phyloP scores from a whole-genome alignment of 2,888 invertebrate genomes.

The Ischnus inquisitorius region DNA sequence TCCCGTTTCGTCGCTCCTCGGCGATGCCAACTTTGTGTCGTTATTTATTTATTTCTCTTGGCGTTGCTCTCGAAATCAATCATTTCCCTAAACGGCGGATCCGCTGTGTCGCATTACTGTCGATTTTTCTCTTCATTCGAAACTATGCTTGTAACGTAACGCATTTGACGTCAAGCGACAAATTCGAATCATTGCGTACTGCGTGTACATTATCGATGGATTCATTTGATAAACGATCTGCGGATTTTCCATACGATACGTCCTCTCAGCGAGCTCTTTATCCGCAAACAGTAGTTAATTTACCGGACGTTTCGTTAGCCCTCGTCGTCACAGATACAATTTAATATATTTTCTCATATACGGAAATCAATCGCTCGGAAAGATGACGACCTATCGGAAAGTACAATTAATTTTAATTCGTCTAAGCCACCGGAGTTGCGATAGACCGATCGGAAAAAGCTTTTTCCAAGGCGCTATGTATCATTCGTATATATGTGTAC shows the following conservation, averaged over 20 bases:
- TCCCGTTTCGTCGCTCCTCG: neutral
- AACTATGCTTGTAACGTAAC: slow-evolving; percentile 21
- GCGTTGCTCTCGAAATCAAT: neutral
- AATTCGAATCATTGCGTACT: neutral
- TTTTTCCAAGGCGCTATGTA: slow-evolving; percentile 48
- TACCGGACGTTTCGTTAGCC: neutral
- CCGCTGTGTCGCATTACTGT: neutral
- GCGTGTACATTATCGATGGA: neutral
- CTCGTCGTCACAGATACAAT: neutral
- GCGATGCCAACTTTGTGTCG: no score
- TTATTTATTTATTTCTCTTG: neutral
- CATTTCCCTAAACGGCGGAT: slow-evolving; percentile 16
- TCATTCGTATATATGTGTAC: slow-evolving; percentile 43
- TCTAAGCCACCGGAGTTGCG: slow-evolving; percentile 50
- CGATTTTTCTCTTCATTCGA: slow-evolving; percentile 30
- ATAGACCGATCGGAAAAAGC: slow-evolving; percentile 56
- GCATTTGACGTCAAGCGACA: neutral
- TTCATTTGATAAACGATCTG: neutral
- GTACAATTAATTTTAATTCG: slow-evolving; percentile 40
- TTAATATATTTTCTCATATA: neutral
- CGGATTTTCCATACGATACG: neutral
- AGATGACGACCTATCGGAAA: slow-evolving; percentile 26
- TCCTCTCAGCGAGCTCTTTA: neutral
- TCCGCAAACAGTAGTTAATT: neutral
- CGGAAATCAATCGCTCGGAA: slow-evolving; percentile 17